These are phyloP conservation scores for Nephrotoma guestfalica DNA, from an alignment of 2,888 invertebrate genomes.

Conservation along the genomic window DNA sequence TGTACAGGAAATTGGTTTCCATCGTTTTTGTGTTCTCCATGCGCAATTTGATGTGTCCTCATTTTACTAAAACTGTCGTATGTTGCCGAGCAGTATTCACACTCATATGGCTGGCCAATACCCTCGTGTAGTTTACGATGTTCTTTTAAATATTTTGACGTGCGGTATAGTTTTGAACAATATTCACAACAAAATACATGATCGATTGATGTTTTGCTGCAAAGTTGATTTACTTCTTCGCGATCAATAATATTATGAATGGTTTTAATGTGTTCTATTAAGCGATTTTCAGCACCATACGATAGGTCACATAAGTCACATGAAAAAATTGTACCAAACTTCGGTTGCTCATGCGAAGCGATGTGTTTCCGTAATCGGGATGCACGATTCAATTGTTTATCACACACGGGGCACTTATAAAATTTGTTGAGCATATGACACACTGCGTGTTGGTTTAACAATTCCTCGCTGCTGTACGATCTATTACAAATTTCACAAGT, in stretches of 20 bases:
- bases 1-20: neutral
- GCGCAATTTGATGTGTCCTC: neutral
- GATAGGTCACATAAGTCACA: neutral
- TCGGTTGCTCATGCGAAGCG: neutral
- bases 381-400: neutral
- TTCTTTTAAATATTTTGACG: neutral
- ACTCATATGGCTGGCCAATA: neutral
- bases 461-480: neutral
- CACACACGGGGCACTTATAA: neutral
- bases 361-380: neutral
- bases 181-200: constrained; percentile 1
- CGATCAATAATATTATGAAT: neutral
- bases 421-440: neutral
- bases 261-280: neutral
- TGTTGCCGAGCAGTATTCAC: neutral
- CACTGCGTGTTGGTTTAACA: neutral
- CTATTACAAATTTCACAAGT: neutral
- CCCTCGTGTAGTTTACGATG: neutral
- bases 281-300: neutral
- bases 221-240: neutral
- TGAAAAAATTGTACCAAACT: neutral
- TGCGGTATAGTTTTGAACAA: neutral
- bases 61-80: neutral
- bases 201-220: neutral
- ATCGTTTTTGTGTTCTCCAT: neutral